Base-by-base conservation (phyloP, 2,888 invertebrate species). In the Eumacrocentrus americanus region DNA sequence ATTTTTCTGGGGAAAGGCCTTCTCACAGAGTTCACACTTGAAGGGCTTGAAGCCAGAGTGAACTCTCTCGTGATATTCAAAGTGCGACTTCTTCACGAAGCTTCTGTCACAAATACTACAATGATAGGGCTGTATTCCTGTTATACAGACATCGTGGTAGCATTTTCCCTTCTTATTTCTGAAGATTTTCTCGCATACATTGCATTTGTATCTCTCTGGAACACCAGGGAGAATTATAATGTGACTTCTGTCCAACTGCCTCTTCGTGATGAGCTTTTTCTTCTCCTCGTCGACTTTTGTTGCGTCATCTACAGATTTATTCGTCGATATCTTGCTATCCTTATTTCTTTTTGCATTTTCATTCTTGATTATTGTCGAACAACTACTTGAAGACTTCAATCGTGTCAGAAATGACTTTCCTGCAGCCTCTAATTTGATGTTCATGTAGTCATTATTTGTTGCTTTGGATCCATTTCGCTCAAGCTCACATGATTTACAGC, bases 31-130 rank as follows among this genome's bases (percentile, higher is more conserved):
- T 11, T 83, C 83, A 68, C 90, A 91, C 0, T 83, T 75, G 68
- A 84, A 88, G 0, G 86, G 86, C 59, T 86, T 84, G 65, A 84
- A 84, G 48, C 86, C 86, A 25, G 83, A 83, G 69, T 92, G 91
- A 18, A 86, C 86, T 12, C 88, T 83, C 75, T 87, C 83, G 69
- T 92, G 92, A 67, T 91, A 88, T 71, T 90, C 87, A 66, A 87
- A 86, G 76, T 92, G 92, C 0, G 90, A 88, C 57, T 86, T 86
- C 3, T 87, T 85, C 2, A 88, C 85, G 75, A 92, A 92, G 23
- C 71, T 75, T 42, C 70, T 72, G 9, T 78, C 78, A 64, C 86
- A 86, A 14, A 80, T 68, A 3, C 78, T 77, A 71, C 86, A 86
- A 62, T 80, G 78, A 63, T 82, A 83, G 1, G 85, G 84, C 66